Percentiles rank a stretch among this genome's conserved stretches.
These are phyloP conservation scores for Clusia tigrina DNA, from an alignment of 2,888 invertebrate genomes.

Conservation along the genomic window DNA sequence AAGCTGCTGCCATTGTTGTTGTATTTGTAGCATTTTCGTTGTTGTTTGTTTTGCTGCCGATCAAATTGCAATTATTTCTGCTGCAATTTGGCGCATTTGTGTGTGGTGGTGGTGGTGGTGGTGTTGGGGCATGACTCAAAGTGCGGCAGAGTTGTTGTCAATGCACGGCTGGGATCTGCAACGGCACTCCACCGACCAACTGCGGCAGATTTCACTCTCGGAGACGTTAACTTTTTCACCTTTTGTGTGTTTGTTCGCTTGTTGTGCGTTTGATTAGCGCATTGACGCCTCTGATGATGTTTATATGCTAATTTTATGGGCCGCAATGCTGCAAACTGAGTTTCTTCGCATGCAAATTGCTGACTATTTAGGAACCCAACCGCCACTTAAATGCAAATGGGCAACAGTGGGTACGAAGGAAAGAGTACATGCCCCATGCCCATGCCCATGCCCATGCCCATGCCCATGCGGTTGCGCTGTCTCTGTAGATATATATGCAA, in stretches of 20 bases:
- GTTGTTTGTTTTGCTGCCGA: slow-evolving; percentile 5
- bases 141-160: no score
- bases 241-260: slow-evolving; percentile 1
- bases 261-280: not conserved
- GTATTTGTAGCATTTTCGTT: not conserved
- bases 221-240: slow-evolving; percentile 14
- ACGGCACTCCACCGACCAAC: not conserved
- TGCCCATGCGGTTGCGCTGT: not conserved
- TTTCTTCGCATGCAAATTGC: no score
- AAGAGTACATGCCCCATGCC: not conserved
- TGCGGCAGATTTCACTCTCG: slow-evolving; percentile 7
- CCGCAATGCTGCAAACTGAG: not conserved
- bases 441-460: not conserved
- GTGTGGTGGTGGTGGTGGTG: not conserved
- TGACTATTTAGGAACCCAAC: no score
- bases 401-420: not conserved
- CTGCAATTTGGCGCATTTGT: not conserved
- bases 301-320: not conserved
- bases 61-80: slow-evolving; percentile 19
- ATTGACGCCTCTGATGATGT: slow-evolving; percentile 1
- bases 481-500: no score
- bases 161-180: not conserved
- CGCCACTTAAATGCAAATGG: no score
- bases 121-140: not conserved
- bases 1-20: not conserved